Percentiles rank a stretch among this genome's conserved stretches.
Conservation (phyloP, 2,113 vertebrate species). For the Salvelinus alpinus region DNA sequence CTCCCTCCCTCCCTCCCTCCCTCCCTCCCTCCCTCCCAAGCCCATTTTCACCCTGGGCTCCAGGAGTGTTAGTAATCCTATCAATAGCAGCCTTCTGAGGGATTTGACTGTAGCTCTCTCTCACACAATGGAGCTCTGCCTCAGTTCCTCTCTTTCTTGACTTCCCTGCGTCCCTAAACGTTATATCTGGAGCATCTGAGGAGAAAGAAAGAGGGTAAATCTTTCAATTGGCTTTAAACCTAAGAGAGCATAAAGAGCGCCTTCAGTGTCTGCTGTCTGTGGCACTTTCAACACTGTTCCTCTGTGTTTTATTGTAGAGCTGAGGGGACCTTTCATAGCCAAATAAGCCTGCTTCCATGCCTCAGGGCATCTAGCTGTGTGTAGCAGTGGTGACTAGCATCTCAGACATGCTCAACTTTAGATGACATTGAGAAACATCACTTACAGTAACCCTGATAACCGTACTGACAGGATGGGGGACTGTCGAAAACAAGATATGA, state of each 20-base stretch:
- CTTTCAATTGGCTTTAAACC: conserved; percentile 24
- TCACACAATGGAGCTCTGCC: conserved; percentile 26
- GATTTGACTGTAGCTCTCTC: conserved; percentile 42
- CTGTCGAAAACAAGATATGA: not conserved
- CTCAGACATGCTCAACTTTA: conserved; percentile 23
- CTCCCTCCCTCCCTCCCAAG: conserved; percentile 10
- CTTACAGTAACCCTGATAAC: no score
- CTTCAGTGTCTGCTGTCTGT: conserved; percentile 23
- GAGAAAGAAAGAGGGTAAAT: conserved; percentile 8
- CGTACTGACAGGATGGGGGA: not conserved
- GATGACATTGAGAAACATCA: no score
- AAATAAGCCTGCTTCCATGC: conserved; percentile 35
- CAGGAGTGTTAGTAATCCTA: conserved; percentile 52
- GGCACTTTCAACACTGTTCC: conserved; percentile 16
- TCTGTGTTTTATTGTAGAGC: conserved; percentile 16
- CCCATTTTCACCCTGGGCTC: conserved; percentile 27
- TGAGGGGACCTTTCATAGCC: conserved; percentile 31
- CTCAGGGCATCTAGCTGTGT: conserved; percentile 41
- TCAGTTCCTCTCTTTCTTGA: no score
- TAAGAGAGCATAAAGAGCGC: conserved; percentile 7
- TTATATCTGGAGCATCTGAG: not conserved
- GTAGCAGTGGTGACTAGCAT: conserved; percentile 25
- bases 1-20: no score
- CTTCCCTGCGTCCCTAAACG: conserved; percentile 25
- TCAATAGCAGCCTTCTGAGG: conserved; percentile 39